These are phyloP conservation scores for Lynx canadensis DNA, from an alignment of 2,113 vertebrate genomes.

Conservation along the genomic window DNA sequence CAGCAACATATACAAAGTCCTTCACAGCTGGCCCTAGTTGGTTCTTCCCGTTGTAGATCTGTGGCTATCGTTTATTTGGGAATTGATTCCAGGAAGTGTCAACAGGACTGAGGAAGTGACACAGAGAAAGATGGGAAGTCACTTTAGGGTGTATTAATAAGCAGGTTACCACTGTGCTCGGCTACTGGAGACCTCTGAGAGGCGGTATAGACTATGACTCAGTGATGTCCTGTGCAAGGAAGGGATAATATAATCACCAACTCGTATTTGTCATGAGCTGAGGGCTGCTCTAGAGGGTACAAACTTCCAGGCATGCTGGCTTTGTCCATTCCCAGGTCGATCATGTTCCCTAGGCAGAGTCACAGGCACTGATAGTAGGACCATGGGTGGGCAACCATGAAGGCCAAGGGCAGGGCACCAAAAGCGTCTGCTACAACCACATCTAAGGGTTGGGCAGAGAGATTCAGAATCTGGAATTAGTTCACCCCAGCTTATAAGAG, in stretches of 20 bases:
- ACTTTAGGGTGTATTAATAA: neutral
- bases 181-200: neutral
- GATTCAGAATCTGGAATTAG: neutral
- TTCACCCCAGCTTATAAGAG: neutral
- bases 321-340: neutral
- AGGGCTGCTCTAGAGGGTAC: neutral
- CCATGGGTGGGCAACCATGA: neutral
- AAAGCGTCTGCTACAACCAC: neutral
- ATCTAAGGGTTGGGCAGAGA: neutral
- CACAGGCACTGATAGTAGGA: neutral
- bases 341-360: neutral
- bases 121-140: neutral
- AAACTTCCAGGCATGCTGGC: neutral
- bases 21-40: neutral
- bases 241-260: neutral
- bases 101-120: neutral
- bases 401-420: neutral
- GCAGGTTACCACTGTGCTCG: neutral
- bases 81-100: neutral
- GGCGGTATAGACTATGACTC: neutral
- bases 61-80: neutral
- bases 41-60: neutral
- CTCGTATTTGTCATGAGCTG: neutral
- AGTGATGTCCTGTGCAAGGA: neutral
- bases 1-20: neutral